A percentile compares a stretch with the other conserved stretches of the same genome.
Conservation (phyloP, 1,140 invertebrate genomes). For the Parasteatoda tepidariorum region DNA sequence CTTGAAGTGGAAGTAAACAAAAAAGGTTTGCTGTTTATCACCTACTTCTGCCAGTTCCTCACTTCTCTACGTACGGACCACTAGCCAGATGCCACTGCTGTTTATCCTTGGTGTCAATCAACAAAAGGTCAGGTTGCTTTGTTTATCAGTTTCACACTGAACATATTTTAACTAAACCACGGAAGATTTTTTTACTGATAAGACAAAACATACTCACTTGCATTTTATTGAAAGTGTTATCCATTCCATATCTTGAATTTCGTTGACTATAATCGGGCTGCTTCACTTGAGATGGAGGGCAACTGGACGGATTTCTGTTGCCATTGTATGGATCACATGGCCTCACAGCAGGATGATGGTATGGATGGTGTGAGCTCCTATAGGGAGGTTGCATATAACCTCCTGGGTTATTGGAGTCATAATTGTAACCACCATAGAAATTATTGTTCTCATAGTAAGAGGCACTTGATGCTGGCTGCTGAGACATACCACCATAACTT, state of each 20-base stretch:
- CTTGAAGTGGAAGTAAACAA: too few species aligned
- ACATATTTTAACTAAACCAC: too few species aligned
- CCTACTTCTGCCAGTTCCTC: too few species aligned
- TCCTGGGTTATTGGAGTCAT: not conserved
- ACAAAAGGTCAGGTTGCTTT: too few species aligned
- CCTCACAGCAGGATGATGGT: not conserved
- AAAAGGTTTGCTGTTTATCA: too few species aligned
- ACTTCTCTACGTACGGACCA: too few species aligned
- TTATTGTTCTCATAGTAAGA: slow-evolving; percentile 32
- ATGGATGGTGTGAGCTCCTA: not conserved
- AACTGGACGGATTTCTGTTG: slow-evolving; percentile 33
- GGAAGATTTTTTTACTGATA: too few species aligned
- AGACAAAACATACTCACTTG: not conserved
- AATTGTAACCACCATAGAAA: slow-evolving; percentile 12
- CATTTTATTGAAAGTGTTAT: not conserved
- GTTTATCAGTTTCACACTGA: too few species aligned
- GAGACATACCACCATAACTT: slow-evolving; percentile 26
- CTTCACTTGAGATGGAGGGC: slow-evolving; percentile 9
- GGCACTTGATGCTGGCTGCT: slow-evolving; percentile 36
- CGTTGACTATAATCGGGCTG: slow-evolving; percentile 28
- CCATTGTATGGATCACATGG: not conserved
- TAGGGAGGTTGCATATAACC: not conserved
- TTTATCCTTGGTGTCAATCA: too few species aligned
- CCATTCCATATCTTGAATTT: slow-evolving; percentile 20
- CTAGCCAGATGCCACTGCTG: too few species aligned